A percentile compares a stretch with the other conserved stretches of the same genome.
These are phyloP conservation scores for Cossypha dichroa DNA, from an alignment of 2,797 vertebrate species.

Conservation along the genomic window DNA sequence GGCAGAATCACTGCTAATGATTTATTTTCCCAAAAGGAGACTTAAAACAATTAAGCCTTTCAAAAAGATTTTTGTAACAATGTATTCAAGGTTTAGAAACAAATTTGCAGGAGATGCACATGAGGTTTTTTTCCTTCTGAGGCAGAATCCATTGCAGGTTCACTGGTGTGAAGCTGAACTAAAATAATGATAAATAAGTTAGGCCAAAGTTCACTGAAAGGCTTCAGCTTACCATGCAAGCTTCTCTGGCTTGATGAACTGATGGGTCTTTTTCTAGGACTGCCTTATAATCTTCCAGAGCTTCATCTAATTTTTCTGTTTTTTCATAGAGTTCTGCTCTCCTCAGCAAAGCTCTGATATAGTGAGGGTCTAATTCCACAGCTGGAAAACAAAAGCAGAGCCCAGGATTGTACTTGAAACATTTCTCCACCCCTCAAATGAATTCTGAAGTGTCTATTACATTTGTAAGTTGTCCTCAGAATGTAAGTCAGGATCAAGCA, in stretches of 20 bases:
- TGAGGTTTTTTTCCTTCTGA: background rate
- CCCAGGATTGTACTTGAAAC: background rate
- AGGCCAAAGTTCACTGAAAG: background rate
- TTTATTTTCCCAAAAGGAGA: constrained; percentile 1
- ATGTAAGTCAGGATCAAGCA: background rate
- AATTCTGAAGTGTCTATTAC: background rate
- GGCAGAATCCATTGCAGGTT: background rate
- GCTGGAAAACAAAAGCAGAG: constrained; percentile 76
- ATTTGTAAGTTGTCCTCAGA: background rate
- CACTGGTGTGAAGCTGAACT: background rate
- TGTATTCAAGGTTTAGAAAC: background rate
- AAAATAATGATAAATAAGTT: background rate
- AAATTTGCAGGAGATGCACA: background rate
- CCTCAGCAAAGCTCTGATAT: constrained; percentile 87
- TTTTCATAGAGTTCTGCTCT: constrained; percentile 93
- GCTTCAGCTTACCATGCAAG: constrained; percentile 87
- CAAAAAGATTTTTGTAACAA: background rate
- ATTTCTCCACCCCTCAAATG: background rate
- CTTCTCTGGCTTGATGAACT: constrained; percentile 83
- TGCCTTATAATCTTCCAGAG: constrained; percentile 91
- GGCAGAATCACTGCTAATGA: background rate
- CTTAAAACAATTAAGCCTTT: background rate
- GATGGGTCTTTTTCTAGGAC: constrained; percentile 87
- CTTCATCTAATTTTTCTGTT: constrained; percentile 93
- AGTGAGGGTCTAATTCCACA: constrained; percentile 89